Evolutionary conservation across 1,140 invertebrate genomes (phyloP).

Genomic region (Gonatopus flavifemur): DNA sequence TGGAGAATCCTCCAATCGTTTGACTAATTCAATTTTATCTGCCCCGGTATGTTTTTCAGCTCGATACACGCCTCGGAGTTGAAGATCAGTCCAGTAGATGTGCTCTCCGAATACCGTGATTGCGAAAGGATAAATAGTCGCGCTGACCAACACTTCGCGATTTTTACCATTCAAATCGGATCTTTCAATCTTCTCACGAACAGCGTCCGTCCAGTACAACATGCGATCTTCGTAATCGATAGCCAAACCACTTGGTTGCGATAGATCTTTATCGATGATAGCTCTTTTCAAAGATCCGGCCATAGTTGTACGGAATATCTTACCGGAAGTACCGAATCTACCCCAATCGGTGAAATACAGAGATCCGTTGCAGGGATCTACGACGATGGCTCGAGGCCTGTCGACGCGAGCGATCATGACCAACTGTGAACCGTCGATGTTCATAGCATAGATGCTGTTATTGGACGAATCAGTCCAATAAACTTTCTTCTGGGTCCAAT

Average conservation of each 20-base stretch:
- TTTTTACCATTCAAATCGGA: constrained; percentile 84
- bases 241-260: constrained; percentile 93
- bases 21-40: constrained; percentile 92
- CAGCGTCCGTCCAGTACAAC: constrained; percentile 98
- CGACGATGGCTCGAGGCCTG: constrained; percentile 89
- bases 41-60: constrained; percentile 97
- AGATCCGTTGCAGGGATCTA: constrained; percentile 95
- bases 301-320: constrained; percentile 95
- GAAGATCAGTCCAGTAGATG: constrained; percentile 98
- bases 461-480: constrained; percentile 97
- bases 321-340: constrained; percentile 86
- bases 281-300: constrained; percentile 90
- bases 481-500: constrained; percentile 95
- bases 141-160: constrained; percentile 76
- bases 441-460: constrained; percentile 93
- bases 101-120: constrained; percentile 89
- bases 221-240: constrained; percentile 95
- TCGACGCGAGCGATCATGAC: constrained; percentile 93
- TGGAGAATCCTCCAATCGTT: constrained; percentile 86
- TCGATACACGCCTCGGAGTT: constrained; percentile 89
- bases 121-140: constrained; percentile 95
- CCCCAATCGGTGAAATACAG: constrained; percentile 95
- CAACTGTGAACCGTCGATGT: constrained; percentile 83
- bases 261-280: constrained; percentile 87
- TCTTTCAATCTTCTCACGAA: constrained; percentile 95